Percentiles rank a stretch among this genome's conserved stretches.
These are phyloP conservation scores for Daktulosphaira vitifoliae DNA, from an alignment of 1,140 invertebrate genomes.

Conservation along the genomic window DNA sequence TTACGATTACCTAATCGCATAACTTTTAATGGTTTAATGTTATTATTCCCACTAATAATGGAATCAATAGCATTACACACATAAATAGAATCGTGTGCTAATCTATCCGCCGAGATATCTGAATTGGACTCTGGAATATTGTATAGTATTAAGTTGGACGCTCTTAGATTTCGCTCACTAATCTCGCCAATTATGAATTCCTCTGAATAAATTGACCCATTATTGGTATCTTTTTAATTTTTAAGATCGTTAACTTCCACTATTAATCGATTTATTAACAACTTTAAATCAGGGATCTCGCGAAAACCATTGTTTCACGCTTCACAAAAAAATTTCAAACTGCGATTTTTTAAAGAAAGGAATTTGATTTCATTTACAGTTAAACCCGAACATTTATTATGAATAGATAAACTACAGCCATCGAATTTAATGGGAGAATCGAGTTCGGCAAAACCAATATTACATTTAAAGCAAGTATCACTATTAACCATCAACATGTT, in stretches of 20 bases:
- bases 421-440: not conserved
- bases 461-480: not conserved
- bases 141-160: not conserved
- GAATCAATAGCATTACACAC: not conserved
- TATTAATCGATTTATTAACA: not conserved
- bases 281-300: not conserved
- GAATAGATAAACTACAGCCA: not conserved
- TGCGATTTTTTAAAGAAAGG: not conserved
- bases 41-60: no score
- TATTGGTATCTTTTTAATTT: not conserved
- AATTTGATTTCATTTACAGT: not conserved
- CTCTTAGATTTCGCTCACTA: not conserved
- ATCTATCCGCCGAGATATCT: not conserved
- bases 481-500: no score
- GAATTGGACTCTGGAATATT: not conserved
- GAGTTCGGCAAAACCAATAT: not conserved
- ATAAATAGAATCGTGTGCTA: not conserved
- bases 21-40: no score
- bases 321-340: not conserved
- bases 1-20: no score
- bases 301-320: not conserved
- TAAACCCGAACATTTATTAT: not conserved
- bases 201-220: not conserved
- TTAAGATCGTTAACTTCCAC: not conserved
- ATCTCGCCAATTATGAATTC: not conserved